Evolutionary conservation across 2,888 invertebrate species (phyloP), one percentile per base, ranked within the genome.

Genomic region (Leptarthrus brevirostris): DNA sequence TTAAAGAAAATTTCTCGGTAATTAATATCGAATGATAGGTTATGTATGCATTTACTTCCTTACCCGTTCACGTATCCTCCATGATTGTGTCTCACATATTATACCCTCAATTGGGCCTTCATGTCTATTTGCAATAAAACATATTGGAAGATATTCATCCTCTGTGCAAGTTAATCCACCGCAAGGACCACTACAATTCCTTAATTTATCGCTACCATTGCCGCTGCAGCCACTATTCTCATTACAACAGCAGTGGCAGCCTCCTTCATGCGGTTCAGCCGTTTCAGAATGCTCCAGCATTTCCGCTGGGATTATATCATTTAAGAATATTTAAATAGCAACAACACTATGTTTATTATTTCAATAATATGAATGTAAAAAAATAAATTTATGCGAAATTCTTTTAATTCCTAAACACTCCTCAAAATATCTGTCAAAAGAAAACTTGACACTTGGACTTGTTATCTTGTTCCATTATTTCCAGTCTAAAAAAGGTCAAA

Each of bases 31-130:
- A n/a, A n/a, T n/a, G n/a, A n/a, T 30, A 30, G 30, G 30, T 30
- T 30, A 30, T 5, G 8, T 5, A 30, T 30, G 30, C 30, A 30
- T 30, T 30, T 8, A n/a, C 8, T n/a, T 10, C 82, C 85, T 82
- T 84, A 94, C 94, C 88, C 95, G 90, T 83, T 96, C 96, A 83
- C 96, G 95, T 87, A 97, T 94, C 79, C 97, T 89, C 97, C 97
- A 97, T 77, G 92, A 90, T 80, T 94, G 93, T 8, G 90, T 88
- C 74, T 90, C 87, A 79, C 88, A 88, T 79, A 87, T 87, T 64
- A 89, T 87, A 10, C 91, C 90, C 80, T 91, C 90, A 74, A 93
- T 91, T 52, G 87, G 85, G 80, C 94, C 93, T 74, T 88, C 89
- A 81, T 95, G 94, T 54, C 85, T 80, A 69, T 83, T 84, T 3